Evolutionary conservation across 2,888 invertebrate species (phyloP).

Genomic region (Tipula unca): DNA sequence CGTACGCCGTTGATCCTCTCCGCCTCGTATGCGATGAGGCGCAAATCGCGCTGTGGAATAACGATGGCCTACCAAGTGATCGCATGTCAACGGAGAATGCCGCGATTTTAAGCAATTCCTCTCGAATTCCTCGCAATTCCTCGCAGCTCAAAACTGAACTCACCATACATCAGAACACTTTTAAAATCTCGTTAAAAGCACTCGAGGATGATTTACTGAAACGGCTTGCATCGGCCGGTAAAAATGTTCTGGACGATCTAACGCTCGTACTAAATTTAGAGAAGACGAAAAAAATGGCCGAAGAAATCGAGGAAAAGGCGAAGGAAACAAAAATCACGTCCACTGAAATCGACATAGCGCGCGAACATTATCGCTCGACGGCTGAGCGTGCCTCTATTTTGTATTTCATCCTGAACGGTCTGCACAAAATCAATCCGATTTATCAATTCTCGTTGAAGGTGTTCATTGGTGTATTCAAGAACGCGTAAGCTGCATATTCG

Average conservation of each 20-base stretch:
- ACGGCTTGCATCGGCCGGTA: constrained; percentile 80
- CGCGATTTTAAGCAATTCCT: constrained; percentile 79
- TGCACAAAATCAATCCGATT: constrained; percentile 86
- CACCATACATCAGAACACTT: constrained; percentile 89
- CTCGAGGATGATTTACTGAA: constrained; percentile 87
- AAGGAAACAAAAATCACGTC: constrained; percentile 79
- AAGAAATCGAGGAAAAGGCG: constrained; percentile 80
- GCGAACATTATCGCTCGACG: constrained; percentile 78
- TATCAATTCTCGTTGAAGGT: constrained; percentile 93
- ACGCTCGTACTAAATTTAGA: constrained; percentile 87
- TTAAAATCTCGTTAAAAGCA: constrained; percentile 83
- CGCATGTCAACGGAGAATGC: constrained; percentile 94
- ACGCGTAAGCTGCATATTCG: constrained; percentile 65
- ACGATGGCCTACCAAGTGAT: constrained; percentile 86
- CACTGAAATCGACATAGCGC: constrained; percentile 79
- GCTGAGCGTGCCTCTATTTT: constrained; percentile 80
- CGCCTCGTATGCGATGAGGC: constrained; percentile 84
- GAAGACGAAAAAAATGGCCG: constrained; percentile 86
- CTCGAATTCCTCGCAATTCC: constrained; percentile 95
- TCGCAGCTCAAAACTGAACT: too few species aligned
- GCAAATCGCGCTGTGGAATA: constrained; percentile 88
- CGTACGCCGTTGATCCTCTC: constrained; percentile 73
- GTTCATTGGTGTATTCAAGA: constrained; percentile 78
- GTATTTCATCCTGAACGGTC: constrained; percentile 81
- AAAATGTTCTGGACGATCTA: constrained; percentile 84